Evolutionary conservation across 2,113 vertebrate species (phyloP), one percentile per base, ranked within the genome.

Genomic region (Nematolebias whitei): DNA sequence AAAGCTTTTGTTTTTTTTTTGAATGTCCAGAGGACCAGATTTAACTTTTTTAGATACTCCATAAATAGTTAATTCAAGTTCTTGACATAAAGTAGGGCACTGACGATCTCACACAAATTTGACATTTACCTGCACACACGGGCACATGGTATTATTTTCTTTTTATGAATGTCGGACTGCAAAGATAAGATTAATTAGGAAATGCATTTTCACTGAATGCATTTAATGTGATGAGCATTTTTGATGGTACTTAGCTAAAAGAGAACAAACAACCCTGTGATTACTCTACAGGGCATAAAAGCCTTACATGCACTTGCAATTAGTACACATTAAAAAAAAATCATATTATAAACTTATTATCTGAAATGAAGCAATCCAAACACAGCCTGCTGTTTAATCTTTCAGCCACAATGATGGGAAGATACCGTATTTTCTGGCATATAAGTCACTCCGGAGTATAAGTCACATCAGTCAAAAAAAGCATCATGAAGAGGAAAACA

Each of bases 161-260:
- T 43, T 73, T 78, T 71, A 12, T 48, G 58, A 62, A 40, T 56
- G 74, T 75, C 64, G 75, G 62, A 66, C 63, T 58, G 61, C 29
- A 48, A 50, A 74, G 70, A 82, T 64, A 70, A 62, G 65, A 60
- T 60, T 84, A 79, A 85, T 76, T 82, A 44, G 47, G 60, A 72
- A 84, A 80, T 43, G 14, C 59, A 64, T 76, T 68, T 67, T 64
- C 14, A 39, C 48, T 50, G 63, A 76, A 73, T 71, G 55, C 39
- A 66, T 71, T 76, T 56, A 75, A 76, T 13, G 15, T 68, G 68
- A 58, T 61, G 50, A 80, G 60, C 57, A 56, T 74, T 71, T 55
- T 40, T 32, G 71, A 80, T 71, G 51, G 53, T 63, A 63, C 71
- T 63, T 66, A 41, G 63, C 59, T 76, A 23, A 18, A 75, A 76